Conservation (phyloP, 53 echinoderm and acorn worm genomes). For the Antedon mediterranea region DNA sequence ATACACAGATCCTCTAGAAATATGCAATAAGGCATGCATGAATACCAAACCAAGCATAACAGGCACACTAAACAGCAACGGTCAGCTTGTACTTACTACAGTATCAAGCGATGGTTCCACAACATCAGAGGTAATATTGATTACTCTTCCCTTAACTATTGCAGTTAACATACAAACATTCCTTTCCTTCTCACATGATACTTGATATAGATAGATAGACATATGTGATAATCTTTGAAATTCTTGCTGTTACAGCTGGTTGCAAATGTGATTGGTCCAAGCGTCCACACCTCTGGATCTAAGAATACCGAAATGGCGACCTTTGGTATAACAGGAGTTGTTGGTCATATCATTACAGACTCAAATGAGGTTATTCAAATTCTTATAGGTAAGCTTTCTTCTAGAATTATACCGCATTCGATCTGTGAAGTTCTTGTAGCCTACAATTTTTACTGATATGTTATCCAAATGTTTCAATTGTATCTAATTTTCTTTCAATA, state of each 20-base stretch:
- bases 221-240: background rate
- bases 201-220: too few relatives aligned
- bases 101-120: slow-evolving; percentile 28
- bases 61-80: slow-evolving; percentile 38
- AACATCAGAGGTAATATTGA: slow-evolving; percentile 1
- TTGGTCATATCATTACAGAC: slow-evolving; percentile 45
- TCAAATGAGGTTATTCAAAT: slow-evolving; percentile 33
- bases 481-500: too few relatives aligned
- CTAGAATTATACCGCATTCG: too few relatives aligned
- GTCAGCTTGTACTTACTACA: slow-evolving; percentile 49
- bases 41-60: slow-evolving; percentile 30
- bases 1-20: slow-evolving; percentile 47
- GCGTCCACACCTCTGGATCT: slow-evolving; percentile 57
- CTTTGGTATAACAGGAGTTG: slow-evolving; percentile 36
- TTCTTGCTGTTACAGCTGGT: slow-evolving; percentile 24
- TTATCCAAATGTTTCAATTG: too few relatives aligned
- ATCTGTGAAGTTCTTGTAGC: too few relatives aligned
- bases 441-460: too few relatives aligned
- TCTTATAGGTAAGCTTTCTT: slow-evolving; percentile 25
- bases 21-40: slow-evolving; percentile 51
- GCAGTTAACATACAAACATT: too few relatives aligned
- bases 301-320: slow-evolving; percentile 36
- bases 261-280: slow-evolving; percentile 57
- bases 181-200: too few relatives aligned
- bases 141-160: too few relatives aligned